Base-by-base conservation (phyloP, 2,113 vertebrate species). In the Amazona guildingii region DNA sequence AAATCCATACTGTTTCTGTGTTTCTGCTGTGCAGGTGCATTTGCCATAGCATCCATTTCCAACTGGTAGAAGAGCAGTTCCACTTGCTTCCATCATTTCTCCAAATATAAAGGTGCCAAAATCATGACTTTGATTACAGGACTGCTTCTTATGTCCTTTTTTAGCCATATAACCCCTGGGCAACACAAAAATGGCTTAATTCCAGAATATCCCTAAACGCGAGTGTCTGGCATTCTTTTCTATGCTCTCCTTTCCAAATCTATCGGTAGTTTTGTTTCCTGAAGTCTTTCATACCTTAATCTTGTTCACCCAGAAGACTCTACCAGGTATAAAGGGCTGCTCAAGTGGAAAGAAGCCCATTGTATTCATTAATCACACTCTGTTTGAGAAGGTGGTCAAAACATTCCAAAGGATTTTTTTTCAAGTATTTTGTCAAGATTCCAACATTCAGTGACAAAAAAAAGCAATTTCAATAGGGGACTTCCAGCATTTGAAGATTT, bases 271-370 rank as follows among this genome's bases (percentile, higher is more conserved):
- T 95, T 95, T 86, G 21, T 51, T 78, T 96, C 68, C 61, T 70
- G 23, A 81, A 92, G 43, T 75, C 69, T 94, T 92, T 94, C 80
- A 72, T 35, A 57, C 62, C 61, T 91, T 86, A 89, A 75, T 94
- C 86, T 79, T 1, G 0, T 51, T 88, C 70, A 84, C 43, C 28
- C 57, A 88, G 86, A 91, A 84, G 77, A 89, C 52, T 75, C 86
- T 51, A 72, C 64, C 55, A 92, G 51, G 51, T 91, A 72, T 48
- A 86, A 92, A 86, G 66, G 49, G 25, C 81, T 90, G 35, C 49
- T 94, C 62, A 92, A 83, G 84, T 89, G 78, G 39, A 28, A 84
- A 85, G 57, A 31, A 17, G 5, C 24, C 44, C 35, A 64, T 79
- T 94, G 89, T 88, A 74, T 87, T 92, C 92, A 91, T 52, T 91